Percentiles rank a stretch among this genome's conserved stretches.
Conservation (phyloP, 2,797 vertebrate species). For the Coracias cyanogaster region DNA sequence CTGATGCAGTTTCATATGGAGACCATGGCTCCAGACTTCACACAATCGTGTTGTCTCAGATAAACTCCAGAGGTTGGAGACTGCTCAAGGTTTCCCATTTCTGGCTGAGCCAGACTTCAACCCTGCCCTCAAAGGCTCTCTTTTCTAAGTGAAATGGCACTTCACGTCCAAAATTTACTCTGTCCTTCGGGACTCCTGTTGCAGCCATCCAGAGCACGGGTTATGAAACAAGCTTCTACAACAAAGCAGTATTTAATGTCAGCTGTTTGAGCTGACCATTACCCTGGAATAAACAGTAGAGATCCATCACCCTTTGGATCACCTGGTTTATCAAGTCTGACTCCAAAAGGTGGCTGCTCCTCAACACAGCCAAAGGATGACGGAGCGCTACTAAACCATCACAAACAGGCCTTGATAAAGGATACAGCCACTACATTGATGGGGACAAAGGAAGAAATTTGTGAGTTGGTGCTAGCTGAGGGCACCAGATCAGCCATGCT, state of each 20-base stretch:
- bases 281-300: background rate
- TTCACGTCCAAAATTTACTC: background rate
- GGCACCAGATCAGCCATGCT: background rate
- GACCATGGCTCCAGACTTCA: conserved; percentile 23
- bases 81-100: conserved; percentile 8
- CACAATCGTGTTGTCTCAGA: background rate
- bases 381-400: background rate
- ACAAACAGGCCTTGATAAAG: background rate
- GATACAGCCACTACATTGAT: background rate
- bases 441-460: background rate
- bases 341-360: background rate
- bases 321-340: fast-evolving
- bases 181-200: background rate
- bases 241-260: background rate
- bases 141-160: background rate
- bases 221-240: conserved; percentile 4
- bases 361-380: background rate
- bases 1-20: background rate
- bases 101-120: background rate
- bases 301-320: background rate
- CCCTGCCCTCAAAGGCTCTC: background rate
- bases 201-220: background rate
- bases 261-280: background rate
- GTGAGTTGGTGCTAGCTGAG: background rate
- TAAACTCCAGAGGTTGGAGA: conserved; percentile 14